phyloP scores from a whole-genome alignment of 1,140 invertebrate species.

The Brachionus manjavacas region DNA sequence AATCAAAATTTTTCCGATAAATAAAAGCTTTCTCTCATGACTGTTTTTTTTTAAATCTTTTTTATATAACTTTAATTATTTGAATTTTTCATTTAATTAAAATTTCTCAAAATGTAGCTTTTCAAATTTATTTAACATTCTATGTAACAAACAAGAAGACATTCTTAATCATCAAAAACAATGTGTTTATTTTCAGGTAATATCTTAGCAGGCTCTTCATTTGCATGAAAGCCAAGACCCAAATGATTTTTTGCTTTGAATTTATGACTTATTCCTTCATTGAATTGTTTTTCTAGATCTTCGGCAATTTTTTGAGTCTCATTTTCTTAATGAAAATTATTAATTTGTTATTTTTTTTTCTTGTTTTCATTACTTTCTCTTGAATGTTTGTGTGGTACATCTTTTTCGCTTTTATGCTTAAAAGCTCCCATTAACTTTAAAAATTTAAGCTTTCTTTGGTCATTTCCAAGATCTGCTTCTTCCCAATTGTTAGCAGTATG shows the following conservation, averaged over 20 bases:
- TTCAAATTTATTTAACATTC: not conserved
- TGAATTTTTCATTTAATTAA: not conserved
- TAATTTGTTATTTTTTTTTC: not conserved
- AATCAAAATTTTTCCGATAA: too few relatives aligned
- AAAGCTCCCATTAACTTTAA: constrained; percentile 52
- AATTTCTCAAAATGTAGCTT: not conserved
- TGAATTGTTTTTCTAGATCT: constrained; percentile 51
- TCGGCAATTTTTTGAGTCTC: constrained; percentile 46
- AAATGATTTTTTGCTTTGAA: constrained; percentile 48
- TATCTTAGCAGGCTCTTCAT: constrained; percentile 4
- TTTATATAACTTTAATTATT: too few relatives aligned
- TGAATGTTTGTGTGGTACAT: constrained; percentile 34
- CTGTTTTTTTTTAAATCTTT: too few relatives aligned
- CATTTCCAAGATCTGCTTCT: constrained; percentile 51
- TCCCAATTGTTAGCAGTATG: constrained; percentile 55
- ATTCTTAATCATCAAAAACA: constrained; percentile 15
- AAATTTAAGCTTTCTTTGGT: constrained; percentile 53
- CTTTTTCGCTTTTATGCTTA: constrained; percentile 39
- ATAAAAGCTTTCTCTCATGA: too few relatives aligned
- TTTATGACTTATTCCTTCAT: constrained; percentile 50
- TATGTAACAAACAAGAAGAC: too few relatives aligned
- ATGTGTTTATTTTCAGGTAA: constrained; percentile 1
- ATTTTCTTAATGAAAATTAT: constrained; percentile 44
- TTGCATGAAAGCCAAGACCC: constrained; percentile 50
- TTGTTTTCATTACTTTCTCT: not conserved